Conservation (phyloP, 64 coral and sea anemone species). For the Cladopsammia gracilis region DNA sequence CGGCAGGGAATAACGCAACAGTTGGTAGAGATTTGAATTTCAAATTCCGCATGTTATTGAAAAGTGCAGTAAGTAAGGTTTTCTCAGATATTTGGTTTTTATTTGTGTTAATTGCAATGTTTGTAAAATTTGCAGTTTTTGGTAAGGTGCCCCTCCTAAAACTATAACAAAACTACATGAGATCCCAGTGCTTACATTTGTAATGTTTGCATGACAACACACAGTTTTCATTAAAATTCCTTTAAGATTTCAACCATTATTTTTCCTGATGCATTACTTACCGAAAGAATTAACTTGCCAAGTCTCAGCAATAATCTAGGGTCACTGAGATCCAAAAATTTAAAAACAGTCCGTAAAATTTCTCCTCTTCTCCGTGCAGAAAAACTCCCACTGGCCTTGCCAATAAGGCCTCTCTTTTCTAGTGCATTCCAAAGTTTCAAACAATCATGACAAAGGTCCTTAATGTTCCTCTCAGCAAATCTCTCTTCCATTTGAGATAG, state of each 20-base stretch:
- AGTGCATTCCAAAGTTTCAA: conserved; percentile 84
- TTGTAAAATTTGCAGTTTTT: too few relatives aligned
- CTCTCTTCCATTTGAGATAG: conserved; percentile 82
- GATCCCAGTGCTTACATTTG: too few relatives aligned
- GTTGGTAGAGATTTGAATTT: too few relatives aligned
- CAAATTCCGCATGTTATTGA: too few relatives aligned
- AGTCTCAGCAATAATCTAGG: conserved; percentile 86
- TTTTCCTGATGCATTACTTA: conserved; percentile 44
- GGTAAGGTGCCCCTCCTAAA: too few relatives aligned
- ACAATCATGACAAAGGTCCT: conserved; percentile 86
- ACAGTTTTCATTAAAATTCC: not conserved
- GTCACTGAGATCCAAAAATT: conserved; percentile 92
- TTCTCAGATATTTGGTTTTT: too few relatives aligned
- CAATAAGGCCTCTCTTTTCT: conserved; percentile 88
- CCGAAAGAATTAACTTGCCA: conserved; percentile 82
- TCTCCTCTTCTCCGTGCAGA: conserved; percentile 93
- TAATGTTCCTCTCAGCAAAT: conserved; percentile 66
- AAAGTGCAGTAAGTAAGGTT: too few relatives aligned
- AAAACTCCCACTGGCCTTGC: conserved; percentile 84
- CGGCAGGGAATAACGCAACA: too few relatives aligned
- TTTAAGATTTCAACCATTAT: not conserved
- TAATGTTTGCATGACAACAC: not conserved
- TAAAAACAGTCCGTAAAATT: conserved; percentile 92
- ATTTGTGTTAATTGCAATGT: too few relatives aligned
- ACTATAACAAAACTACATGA: too few relatives aligned